Evolutionary conservation across 2,797 vertebrate genomes (phyloP).

Genomic region (Mallotus villosus): DNA sequence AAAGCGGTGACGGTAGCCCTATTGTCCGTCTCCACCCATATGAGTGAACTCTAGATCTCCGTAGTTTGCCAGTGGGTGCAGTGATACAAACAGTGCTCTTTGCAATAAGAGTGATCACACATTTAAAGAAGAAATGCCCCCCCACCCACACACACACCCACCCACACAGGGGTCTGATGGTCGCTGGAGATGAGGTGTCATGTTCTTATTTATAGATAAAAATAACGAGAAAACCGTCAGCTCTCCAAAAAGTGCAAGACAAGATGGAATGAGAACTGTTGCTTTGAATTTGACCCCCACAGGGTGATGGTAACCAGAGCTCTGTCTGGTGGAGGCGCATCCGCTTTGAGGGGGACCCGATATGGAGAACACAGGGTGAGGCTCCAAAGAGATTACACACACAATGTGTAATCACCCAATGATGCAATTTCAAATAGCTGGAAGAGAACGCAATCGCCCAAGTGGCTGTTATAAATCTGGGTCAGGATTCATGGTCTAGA

Average conservation of each 20-base stretch:
- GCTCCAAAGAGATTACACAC: constrained; percentile 29
- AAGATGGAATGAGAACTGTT: constrained; percentile 6
- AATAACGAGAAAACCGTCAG: constrained; percentile 8
- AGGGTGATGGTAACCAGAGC: constrained; percentile 40
- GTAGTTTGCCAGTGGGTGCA: no score
- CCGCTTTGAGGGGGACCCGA: constrained; percentile 25
- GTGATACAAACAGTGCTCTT: no score
- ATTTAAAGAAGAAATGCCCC: no score
- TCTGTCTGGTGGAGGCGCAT: constrained; percentile 10
- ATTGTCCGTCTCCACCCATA: neutral
- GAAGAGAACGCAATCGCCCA: constrained; percentile 31
- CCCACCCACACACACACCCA: no score
- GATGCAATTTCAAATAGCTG: constrained; percentile 42
- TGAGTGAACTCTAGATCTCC: neutral
- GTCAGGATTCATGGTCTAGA: constrained; percentile 20
- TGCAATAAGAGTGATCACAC: no score
- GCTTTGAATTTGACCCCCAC: constrained; percentile 13
- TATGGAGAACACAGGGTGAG: constrained; percentile 26
- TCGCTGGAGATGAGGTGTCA: constrained; percentile 10
- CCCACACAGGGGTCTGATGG: neutral
- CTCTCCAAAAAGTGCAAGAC: constrained; percentile 1
- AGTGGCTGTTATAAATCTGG: constrained; percentile 14
- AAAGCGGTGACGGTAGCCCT: neutral
- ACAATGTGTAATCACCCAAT: constrained; percentile 35
- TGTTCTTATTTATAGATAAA: constrained; percentile 13